Base-by-base conservation (phyloP, 1,140 invertebrate species). In the Goniozus legneri region DNA sequence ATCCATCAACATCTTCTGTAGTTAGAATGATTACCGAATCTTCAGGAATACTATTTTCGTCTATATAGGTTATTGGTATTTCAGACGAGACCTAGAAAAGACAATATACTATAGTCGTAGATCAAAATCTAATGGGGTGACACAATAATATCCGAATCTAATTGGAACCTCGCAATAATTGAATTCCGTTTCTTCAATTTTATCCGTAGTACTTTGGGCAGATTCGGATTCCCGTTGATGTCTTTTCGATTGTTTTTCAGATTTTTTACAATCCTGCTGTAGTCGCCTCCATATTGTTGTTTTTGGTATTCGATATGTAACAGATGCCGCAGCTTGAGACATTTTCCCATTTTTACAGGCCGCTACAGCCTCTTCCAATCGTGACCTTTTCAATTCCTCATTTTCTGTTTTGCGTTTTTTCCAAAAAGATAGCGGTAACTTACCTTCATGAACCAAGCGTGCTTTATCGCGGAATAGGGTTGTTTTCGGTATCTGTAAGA, bases 211-310 rank as follows among this genome's bases (percentile, higher is more conserved):
- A 18, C 31, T 50, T 0, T 52, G 39, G 21, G 44, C 14, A n/a
- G 50, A 14, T 14, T 50, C 36, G 8, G 13, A 12, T 19, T 32
- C 2, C 24, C 35, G 35, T 35, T 49, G 47, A 7, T 48, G 21
- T 10, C 51, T 60, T 20, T 46, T 63, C 10, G 35, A 15, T 1
- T 21, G 31, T 15, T 32, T 39, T 38, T 59, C 45, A 2, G 47
- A 42, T n/a, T 63, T 65, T 39, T 63, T 37, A 4, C 52, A 50
- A 19, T 69, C 65, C 35, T 77, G 73, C 37, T 80, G 79, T 3
- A 82, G 59, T 40, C 78, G 67, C 19, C 80, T 73, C 80, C 80
- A 82, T 16, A 82, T 77, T 1, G 80, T 82, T n/a, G 80, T 81
- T 63, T 82, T 82, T 16, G 80, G 79, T 45, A 82, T 80, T 50